A percentile compares a stretch with the other conserved stretches of the same genome.
Conservation (phyloP, 1,140 invertebrate genomes). For the Scylla paramamosain region DNA sequence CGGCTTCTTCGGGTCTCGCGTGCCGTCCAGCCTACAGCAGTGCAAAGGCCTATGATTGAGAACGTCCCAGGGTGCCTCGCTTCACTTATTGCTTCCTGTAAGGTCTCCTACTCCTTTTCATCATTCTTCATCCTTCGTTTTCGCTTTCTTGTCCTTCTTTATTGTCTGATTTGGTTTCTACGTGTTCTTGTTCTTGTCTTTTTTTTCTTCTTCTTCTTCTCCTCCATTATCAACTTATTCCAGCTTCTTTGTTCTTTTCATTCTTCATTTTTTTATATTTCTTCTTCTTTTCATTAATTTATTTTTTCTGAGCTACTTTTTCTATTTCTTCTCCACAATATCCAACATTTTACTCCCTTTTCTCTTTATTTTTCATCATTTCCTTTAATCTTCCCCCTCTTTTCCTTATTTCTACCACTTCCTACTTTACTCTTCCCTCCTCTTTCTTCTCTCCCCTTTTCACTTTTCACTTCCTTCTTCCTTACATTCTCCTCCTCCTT, state of each 20-base stretch:
- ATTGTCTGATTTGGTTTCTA: neutral
- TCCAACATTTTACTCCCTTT: too few species aligned
- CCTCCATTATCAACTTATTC: neutral
- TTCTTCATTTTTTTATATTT: too few species aligned
- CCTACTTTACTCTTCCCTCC: too few species aligned
- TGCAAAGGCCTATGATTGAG: constrained; percentile 32
- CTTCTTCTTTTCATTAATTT: neutral
- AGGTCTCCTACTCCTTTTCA: neutral
- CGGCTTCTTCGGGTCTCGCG: neutral
- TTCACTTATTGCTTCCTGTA: neutral
- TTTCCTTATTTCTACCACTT: too few species aligned
- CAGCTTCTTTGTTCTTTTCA: too few species aligned
- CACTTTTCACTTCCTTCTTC: neutral
- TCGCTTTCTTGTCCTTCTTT: neutral
- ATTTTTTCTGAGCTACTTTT: neutral
- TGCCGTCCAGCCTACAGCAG: neutral
- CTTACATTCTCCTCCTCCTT: too few species aligned
- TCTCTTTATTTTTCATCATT: too few species aligned
- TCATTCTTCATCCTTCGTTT: neutral
- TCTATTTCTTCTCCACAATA: neutral
- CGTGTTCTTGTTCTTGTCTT: neutral
- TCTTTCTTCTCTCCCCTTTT: too few species aligned
- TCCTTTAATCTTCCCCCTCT: too few species aligned
- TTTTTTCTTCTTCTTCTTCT: neutral
- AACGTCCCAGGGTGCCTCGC: neutral